phyloP scores from a whole-genome alignment of 2,113 vertebrate species.

The Glaucidium brasilianum region DNA sequence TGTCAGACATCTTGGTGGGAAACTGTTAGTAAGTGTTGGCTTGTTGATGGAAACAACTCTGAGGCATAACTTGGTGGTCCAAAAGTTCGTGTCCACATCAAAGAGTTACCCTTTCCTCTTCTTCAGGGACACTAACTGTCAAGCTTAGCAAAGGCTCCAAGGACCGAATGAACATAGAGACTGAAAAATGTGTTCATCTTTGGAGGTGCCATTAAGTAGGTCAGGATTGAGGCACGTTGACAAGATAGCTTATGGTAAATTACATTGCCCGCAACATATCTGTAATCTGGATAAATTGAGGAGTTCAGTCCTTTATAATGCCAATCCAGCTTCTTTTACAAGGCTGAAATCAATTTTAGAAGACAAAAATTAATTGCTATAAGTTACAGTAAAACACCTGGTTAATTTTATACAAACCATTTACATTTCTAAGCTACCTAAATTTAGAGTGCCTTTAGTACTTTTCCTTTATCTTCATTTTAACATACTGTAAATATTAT shows the following conservation, averaged over 20 bases:
- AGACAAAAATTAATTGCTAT: neutral
- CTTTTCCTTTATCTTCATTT: neutral
- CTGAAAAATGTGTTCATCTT: neutral
- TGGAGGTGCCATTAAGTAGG: constrained; percentile 1
- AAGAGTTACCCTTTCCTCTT: neutral
- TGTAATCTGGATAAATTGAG: constrained; percentile 24
- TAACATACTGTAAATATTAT: neutral
- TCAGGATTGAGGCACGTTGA: neutral
- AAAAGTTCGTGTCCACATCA: neutral
- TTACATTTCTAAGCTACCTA: neutral
- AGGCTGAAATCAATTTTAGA: neutral
- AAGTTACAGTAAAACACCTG: neutral
- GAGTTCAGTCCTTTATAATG: neutral
- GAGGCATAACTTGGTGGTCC: neutral
- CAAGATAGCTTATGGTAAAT: constrained; percentile 8
- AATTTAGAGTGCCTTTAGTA: neutral
- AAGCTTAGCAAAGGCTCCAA: neutral
- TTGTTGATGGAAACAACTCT: neutral
- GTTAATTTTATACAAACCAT: neutral
- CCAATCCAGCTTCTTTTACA: neutral
- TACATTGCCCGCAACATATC: neutral
- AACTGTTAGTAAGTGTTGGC: neutral
- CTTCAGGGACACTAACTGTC: neutral
- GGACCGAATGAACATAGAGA: neutral
- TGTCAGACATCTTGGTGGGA: neutral